Evolutionary conservation across 2,888 invertebrate species (phyloP), one percentile per base, ranked within the genome.

Genomic region (Scaptomyza flava): DNA sequence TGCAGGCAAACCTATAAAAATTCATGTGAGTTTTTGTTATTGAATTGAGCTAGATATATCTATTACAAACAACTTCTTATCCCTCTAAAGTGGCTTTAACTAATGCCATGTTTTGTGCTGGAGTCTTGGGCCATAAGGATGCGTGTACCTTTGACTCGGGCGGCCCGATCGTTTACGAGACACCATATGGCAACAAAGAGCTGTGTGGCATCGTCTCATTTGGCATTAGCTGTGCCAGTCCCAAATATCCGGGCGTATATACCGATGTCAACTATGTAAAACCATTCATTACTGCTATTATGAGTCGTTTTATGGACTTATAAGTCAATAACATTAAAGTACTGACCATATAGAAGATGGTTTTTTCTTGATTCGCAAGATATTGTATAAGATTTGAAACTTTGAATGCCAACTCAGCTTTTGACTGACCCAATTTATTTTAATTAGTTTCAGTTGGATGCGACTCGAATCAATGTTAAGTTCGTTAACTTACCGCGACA

Each of bases 241-340:
- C 94, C 0, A 94, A 94, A 74, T 94, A 93, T 83, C 96, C 96
- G 0, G 96, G 96, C 1, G 96, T 97, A 11, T 96, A 96, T 90
- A 93, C 95, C 0, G 92, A 96, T 60, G 95, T 96, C 3, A 51
- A 33, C 46, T 88, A 71, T 41, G 64, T 76, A 0, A 74, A 50
- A 12, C 87, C 89, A 1, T 84, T 88, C 1, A 78, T 84, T 8
- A 20, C 54, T 8, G 34, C 52, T 27, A 27, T 6, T 4, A 27
- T 27, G 27, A 23, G 23, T 23, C 23, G 23, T 2, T 23, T 23
- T 23, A 23, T 4, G 6, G 27, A 6, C 27, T 27, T 27, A 27
- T 27, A 6, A 36, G 34, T 36, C 38, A 17, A 17, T 7, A 17
- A 7, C 7, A 38, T 38, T 0, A 38, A 38, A 38, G n/a, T 17